Evolutionary conservation across 2,113 vertebrate genomes (phyloP), one percentile per base, ranked within the genome.

Genomic region (Procavia capensis): DNA sequence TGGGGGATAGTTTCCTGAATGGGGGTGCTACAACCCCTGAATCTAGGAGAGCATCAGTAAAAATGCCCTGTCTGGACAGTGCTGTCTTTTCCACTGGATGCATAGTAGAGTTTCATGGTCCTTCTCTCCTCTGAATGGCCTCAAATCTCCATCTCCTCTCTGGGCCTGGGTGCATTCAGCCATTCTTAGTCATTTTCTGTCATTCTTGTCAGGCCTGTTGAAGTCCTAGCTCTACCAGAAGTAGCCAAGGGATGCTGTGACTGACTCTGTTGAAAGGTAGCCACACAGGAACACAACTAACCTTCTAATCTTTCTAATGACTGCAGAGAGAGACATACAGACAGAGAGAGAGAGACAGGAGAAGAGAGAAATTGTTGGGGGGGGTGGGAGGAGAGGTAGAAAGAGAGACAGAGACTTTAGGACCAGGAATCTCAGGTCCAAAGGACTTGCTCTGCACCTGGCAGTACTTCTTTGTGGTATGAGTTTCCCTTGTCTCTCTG

Each of bases 41-140:
- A 66, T 93, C 45, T 72, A 36, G 24, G 25, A 41, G 4, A 11
- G 39, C n/a, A 36, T 74, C 6, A 5, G 68, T 47, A 43, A 39
- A 31, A 7, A 11, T 36, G 47, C 29, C 43, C 27, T 0, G 0
- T 68, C 63, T 27, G 41, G 0, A 43, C 22, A 9, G 13, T 22
- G 39, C 31, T 7, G 3, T 41, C 9, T 59, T 64, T 34, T 70
- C 64, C 29, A 20, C n/a, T 66, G 11, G 88, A 68, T 88, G 27
- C 27, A 6, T 9, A 16, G 54, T 17, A 31, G 45, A 36, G 31
- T 45, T 17, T 75, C 36, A 5, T 43, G 13, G 16, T 72, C 20
- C 84, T 29, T 80, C 29, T 31, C 1, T n/a, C n/a, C 54, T 36
- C 39, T 0, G 4, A 64, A 41, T 54, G 43, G 20, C 34, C 50